Base-by-base conservation (phyloP, 2,113 vertebrate species). In the Leucosticte australis region DNA sequence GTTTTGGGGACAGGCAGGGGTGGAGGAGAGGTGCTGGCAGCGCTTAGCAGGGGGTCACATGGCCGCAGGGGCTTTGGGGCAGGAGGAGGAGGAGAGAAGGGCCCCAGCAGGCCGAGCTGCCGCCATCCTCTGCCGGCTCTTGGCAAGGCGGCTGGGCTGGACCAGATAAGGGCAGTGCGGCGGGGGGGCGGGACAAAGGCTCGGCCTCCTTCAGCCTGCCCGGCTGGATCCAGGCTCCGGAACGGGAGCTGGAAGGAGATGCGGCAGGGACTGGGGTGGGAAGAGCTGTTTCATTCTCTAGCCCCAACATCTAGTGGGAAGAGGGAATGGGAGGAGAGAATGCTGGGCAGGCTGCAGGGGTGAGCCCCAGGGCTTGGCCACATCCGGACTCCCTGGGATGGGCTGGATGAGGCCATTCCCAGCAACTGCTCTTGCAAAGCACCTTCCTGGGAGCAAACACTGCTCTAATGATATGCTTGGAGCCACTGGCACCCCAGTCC, bases 231-330 rank as follows among this genome's bases (percentile, higher is more conserved):
- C 91, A 76, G 94, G 64, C 91, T 94, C 94, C 2, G 35, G 89
- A 96, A 96, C 47, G 20, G 87, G 87, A 95, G 83, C 89, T 1
- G 73, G 35, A 83, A 74, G 53, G 75, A 90, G 49, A 64, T 46
- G 1, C 5, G 1, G 47, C 1, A 0, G 71, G 82, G 82, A 68
- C 74, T 69, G 74, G 67, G 84, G 8, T 56, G 93, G 89, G 91
- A 90, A 94, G 65, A 90, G 76, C 52, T 6, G 1, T 75, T 87
- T 89, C 89, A 81, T 92, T 60, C 86, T 83, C 77, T 7, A 33
- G 74, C 80, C 86, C 77, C 60, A 89, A 86, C 92, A 94, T 87
- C 94, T 96, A 95, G 91, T 88, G 81, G 79, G n/a, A 86, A 87
- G 74, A 62, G 26, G 79, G 57, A 39, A 69, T 74, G 89, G 95